These are phyloP conservation scores for Polypterus senegalus DNA, from an alignment of 2,113 vertebrate genomes.

Conservation along the genomic window DNA sequence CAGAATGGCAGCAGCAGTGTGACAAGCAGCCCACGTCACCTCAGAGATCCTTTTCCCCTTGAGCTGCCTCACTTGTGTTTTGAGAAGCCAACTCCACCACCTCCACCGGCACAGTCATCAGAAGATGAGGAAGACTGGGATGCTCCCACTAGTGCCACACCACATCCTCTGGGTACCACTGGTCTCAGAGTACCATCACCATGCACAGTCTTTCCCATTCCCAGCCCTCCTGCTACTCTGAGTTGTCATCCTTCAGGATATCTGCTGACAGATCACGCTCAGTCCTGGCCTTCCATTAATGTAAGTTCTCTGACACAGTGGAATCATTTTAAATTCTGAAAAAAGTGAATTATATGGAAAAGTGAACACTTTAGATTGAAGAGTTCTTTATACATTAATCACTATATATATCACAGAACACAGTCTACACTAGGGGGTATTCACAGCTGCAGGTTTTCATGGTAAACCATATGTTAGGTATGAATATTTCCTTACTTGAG, in stretches of 20 bases:
- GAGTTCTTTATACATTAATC: no score
- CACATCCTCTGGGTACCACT: constrained; percentile 56
- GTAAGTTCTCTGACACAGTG: constrained; percentile 47
- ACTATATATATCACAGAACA: no score
- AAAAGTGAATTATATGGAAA: no score
- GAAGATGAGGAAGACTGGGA: constrained; percentile 90
- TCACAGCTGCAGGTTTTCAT: no score
- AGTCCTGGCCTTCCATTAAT: constrained; percentile 95
- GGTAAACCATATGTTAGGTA: no score
- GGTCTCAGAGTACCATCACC: constrained; percentile 77
- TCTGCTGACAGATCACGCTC: constrained; percentile 72
- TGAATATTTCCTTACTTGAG: no score
- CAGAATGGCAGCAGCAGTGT: constrained; percentile 38
- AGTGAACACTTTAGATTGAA: no score
- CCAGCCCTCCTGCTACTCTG: constrained; percentile 56
- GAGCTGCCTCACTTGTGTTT: constrained; percentile 74
- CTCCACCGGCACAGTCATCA: constrained; percentile 64
- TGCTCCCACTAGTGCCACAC: constrained; percentile 68
- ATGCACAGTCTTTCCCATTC: constrained; percentile 75
- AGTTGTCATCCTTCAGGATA: constrained; percentile 59
- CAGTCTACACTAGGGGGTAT: no score
- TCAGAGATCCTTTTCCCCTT: constrained; percentile 71
- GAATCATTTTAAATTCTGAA: not conserved
- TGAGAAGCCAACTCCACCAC: constrained; percentile 50
- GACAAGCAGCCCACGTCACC: constrained; percentile 48